Conservation (phyloP, 2,113 vertebrate genomes). For the Rhinoderma darwinii region DNA sequence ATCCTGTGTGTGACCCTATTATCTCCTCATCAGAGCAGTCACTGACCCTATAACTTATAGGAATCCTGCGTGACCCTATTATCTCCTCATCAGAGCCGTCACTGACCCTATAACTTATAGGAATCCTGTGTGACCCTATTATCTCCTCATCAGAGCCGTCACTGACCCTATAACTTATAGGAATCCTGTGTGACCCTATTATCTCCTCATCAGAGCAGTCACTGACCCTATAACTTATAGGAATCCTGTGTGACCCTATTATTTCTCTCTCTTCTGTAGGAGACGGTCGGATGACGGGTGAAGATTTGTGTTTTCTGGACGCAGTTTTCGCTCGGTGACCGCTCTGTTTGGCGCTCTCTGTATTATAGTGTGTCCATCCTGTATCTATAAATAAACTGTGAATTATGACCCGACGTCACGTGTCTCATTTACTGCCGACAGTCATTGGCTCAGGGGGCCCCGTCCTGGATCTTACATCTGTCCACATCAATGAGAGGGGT, state of each 20-base stretch:
- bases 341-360: background rate
- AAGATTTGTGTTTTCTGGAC: background rate
- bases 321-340: too few species aligned
- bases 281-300: background rate
- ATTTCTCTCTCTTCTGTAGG: background rate
- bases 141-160: too few species aligned
- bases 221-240: too few species aligned
- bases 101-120: background rate
- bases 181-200: too few species aligned
- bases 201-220: too few species aligned
- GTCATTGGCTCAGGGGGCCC: too few species aligned
- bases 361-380: background rate
- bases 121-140: too few species aligned
- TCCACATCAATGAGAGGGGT: too few species aligned
- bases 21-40: too few species aligned
- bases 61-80: background rate
- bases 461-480: too few species aligned
- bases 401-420: background rate
- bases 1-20: too few species aligned
- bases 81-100: background rate
- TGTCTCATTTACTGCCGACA: background rate
- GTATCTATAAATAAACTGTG: background rate
- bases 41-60: background rate
- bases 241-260: too few species aligned
- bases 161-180: background rate